These are phyloP conservation scores for Mesorhabditis sp. DNA, from an alignment of 2,888 invertebrate species.

Conservation along the genomic window DNA sequence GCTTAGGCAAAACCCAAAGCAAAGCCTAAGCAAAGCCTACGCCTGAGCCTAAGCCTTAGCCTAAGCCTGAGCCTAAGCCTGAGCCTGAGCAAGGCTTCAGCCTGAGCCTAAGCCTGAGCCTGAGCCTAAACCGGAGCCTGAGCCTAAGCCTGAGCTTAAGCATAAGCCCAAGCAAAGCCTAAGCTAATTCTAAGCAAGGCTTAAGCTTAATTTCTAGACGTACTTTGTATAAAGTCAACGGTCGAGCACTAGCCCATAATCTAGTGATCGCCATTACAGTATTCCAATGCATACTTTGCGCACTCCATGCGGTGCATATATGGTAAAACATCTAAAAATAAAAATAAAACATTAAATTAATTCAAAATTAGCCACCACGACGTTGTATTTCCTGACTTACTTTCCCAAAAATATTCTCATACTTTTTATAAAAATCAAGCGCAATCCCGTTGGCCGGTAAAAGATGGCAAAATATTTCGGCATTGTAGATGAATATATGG, in stretches of 20 bases:
- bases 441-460: background rate
- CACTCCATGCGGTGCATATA: background rate
- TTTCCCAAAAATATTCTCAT: conserved; percentile 1
- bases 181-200: background rate
- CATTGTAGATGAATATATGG: background rate
- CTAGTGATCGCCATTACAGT: background rate
- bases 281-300: background rate
- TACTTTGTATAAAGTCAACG: background rate
- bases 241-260: background rate
- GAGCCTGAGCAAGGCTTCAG: conserved; percentile 6
- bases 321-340: background rate
- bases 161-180: conserved; percentile 4
- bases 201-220: background rate
- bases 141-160: conserved; percentile 6
- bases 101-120: background rate
- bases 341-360: background rate
- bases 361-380: background rate
- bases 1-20: background rate
- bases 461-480: background rate
- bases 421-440: background rate
- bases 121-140: conserved; percentile 1
- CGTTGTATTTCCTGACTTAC: background rate
- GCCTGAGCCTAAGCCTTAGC: conserved; percentile 5
- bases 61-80: conserved; percentile 6
- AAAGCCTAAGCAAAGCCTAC: background rate